Conservation (phyloP, 2,113 vertebrate species). For the Pluvialis apricaria region DNA sequence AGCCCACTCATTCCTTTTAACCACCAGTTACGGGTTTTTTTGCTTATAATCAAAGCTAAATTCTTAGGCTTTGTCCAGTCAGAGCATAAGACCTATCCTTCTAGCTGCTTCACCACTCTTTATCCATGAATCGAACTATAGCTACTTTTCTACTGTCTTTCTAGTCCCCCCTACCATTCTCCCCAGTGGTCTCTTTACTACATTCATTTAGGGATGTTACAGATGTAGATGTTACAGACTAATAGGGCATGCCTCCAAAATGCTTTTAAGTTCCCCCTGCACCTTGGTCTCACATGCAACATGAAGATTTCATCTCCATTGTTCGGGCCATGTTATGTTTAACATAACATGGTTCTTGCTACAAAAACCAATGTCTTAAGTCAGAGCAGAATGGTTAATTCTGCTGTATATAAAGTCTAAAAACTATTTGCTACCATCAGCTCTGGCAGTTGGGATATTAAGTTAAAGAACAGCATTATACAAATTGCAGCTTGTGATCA, state of each 20-base stretch:
- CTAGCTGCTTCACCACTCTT: neutral
- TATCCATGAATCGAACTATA: neutral
- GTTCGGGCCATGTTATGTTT: neutral
- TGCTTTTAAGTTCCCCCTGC: neutral
- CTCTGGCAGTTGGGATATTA: neutral
- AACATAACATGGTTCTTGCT: neutral
- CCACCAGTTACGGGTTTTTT: neutral
- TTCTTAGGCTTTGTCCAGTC: neutral
- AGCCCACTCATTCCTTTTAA: neutral
- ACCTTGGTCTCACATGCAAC: neutral
- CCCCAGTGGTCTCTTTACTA: neutral
- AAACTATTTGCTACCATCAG: neutral
- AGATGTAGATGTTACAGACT: neutral
- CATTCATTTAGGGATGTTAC: neutral
- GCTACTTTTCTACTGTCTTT: neutral
- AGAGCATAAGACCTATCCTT: neutral
- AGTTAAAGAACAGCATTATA: neutral
- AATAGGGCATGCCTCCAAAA: neutral
- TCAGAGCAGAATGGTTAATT: neutral
- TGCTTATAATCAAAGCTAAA: neutral
- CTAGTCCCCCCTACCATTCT: neutral
- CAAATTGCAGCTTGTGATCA: neutral
- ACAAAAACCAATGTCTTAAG: neutral
- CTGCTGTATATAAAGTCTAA: neutral
- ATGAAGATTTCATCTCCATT: neutral